Evolutionary conservation across 2,888 invertebrate genomes (phyloP), one percentile per base, ranked within the genome.

Genomic region (Nesidiocoris tenuis): DNA sequence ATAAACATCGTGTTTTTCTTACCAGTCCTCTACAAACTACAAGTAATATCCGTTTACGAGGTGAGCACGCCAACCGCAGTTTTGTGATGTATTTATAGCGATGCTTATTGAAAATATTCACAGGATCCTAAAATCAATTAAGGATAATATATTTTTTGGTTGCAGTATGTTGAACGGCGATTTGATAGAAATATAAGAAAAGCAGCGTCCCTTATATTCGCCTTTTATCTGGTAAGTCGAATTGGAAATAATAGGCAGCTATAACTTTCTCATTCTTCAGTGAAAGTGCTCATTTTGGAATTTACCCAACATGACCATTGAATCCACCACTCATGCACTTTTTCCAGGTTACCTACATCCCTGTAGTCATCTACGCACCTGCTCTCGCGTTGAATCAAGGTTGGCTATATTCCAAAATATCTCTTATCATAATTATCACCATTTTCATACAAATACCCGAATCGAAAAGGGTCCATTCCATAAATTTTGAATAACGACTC

Each of bases 11-110:
- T 82, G 77, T 81, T 87, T 3, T 88, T 85, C 79, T 80, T 91
- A 81, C 86, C 90, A 80, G 90, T 92, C 0, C 92, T 92, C 81
- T 89, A 89, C 82, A 88, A 88, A 79, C 83, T 93, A 0, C 89
- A 91, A 81, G 81, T 91, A 1, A 89, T 90, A 0, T 79, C 79
- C 16, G 67, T 77, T 3, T 79, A 77, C 61, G 75, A 79, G 77
- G 79, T 79, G 66, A 61, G 1, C 12, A 17, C 7, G 7, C 12
- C 54, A 54, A 54, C n/a, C n/a, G n/a, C n/a, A n/a, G n/a, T n/a
- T n/a, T n/a, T 54, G 54, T 54, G 16, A 12, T 54, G 7, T 12
- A 12, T 54, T 12, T 54, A 54, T 16, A 54, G 16, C 9, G 54
- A 12, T 7, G 54, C 54, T 54, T 54, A 12, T 54, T 7, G 12